These are phyloP conservation scores for Caenorhabditis sulstoni DNA, from an alignment of 2,888 invertebrate genomes.

Conservation along the genomic window DNA sequence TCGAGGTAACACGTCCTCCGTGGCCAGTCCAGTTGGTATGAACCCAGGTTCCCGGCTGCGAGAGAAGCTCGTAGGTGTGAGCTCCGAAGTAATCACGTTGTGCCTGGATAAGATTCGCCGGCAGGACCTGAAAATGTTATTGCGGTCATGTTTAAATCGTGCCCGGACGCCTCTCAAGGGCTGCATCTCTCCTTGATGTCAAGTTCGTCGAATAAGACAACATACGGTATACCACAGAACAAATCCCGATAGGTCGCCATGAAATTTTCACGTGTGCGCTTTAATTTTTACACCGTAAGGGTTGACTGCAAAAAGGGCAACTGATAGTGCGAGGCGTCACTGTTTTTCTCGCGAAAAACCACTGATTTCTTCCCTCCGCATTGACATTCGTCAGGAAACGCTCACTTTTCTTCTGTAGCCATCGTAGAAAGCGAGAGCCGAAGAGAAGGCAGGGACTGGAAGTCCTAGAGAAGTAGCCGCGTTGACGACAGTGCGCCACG, in stretches of 20 bases:
- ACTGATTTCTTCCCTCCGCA: background rate
- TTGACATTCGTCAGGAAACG: background rate
- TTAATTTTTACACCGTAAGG: slow-evolving; percentile 21
- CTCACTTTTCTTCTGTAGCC: slow-evolving; percentile 88
- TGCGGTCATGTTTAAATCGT: background rate
- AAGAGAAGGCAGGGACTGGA: slow-evolving; percentile 92
- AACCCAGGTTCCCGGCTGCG: slow-evolving; percentile 88
- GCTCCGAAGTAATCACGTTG: slow-evolving; percentile 96
- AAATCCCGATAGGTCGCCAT: background rate
- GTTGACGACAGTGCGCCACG: slow-evolving; percentile 90
- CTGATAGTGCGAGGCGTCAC: slow-evolving; percentile 5
- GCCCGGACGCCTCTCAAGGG: background rate
- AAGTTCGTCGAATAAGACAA: slow-evolving; percentile 40
- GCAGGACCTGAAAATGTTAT: slow-evolving; percentile 83
- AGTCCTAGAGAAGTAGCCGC: slow-evolving; percentile 87
- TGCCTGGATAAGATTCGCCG: slow-evolving; percentile 92
- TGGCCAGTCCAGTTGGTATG: slow-evolving; percentile 99
- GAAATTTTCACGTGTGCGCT: slow-evolving; percentile 41
- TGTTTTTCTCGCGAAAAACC: background rate
- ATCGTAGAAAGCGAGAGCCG: slow-evolving; percentile 97
- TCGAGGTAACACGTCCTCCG: slow-evolving; percentile 95
- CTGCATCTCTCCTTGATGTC: slow-evolving; percentile 4
- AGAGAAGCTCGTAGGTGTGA: slow-evolving; percentile 94
- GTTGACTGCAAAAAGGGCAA: slow-evolving; percentile 19
- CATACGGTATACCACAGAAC: slow-evolving; percentile 36